These are phyloP conservation scores for Carassius carassius DNA, from an alignment of 2,113 vertebrate genomes.

Conservation along the genomic window DNA sequence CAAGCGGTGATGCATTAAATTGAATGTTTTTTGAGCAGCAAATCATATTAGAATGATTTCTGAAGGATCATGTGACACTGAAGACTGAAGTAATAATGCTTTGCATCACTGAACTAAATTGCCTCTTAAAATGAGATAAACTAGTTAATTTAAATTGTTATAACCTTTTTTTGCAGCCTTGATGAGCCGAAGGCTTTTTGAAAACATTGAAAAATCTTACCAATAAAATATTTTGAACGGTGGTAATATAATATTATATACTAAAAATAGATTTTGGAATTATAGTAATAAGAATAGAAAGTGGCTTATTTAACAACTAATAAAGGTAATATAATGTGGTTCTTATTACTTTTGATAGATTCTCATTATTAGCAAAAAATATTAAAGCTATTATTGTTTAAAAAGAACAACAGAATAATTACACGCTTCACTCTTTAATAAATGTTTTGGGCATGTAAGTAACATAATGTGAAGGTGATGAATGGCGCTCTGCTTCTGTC, in stretches of 20 bases:
- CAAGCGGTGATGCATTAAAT: no score
- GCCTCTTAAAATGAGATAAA: neutral
- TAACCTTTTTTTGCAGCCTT: neutral
- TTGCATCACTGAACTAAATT: neutral
- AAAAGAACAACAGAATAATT: neutral
- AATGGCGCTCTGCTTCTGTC: neutral
- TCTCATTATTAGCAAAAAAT: neutral
- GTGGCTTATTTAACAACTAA: neutral
- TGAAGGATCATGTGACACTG: neutral
- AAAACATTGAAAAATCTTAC: no score
- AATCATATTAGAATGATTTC: neutral
- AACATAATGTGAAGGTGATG: neutral
- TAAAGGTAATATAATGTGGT: neutral
- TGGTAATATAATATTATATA: neutral
- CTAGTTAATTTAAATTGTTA: neutral
- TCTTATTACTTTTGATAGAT: neutral
- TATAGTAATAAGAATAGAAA: neutral
- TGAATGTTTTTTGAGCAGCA: neutral
- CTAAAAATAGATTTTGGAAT: neutral
- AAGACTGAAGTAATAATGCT: neutral
- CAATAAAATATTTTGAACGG: no score
- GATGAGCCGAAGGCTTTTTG: neutral
- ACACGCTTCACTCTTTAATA: neutral
- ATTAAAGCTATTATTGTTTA: neutral
- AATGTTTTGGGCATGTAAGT: neutral